Base-by-base conservation (phyloP, 1,140 invertebrate genomes). In the Parasteatoda tepidariorum region DNA sequence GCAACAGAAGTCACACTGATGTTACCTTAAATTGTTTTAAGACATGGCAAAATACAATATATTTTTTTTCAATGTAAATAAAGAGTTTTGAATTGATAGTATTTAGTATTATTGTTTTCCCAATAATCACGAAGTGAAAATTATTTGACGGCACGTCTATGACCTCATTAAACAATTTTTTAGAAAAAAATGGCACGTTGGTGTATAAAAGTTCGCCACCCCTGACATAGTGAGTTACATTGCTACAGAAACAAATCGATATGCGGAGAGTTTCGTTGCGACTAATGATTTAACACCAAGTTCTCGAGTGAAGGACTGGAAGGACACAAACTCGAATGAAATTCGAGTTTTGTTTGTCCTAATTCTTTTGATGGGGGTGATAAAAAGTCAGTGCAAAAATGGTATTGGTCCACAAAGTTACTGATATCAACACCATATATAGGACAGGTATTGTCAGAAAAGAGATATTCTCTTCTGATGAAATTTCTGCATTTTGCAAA, bases 191-290 rank as follows among this genome's bases (percentile, higher is more conserved):
- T n/a, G n/a, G n/a, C n/a, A n/a, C n/a, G n/a, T n/a, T n/a, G n/a
- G n/a, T n/a, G n/a, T n/a, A n/a, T n/a, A n/a, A n/a, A n/a, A n/a
- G n/a, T n/a, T n/a, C n/a, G n/a, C n/a, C n/a, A n/a, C n/a, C n/a
- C n/a, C n/a, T 62, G 59, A 62, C 24, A n/a, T 62, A 11, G 15
- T 18, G 15, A 26, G 15, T 9, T 62, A 62, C 24, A 62, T 62
- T 24, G 59, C 59, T 4, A 3, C 59, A 22, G 59, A 62, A 62
- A 62, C 59, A 62, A 62, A 62, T 26, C 59, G 59, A 18, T 62
- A 22, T 18, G 59, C 59, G 11, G 59, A 62, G 2, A 24, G 26
- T 11, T 62, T 62, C 59, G 2, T 62, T 2, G 59, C 18, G 26
- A 62, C 11, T 11, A 62, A 18, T 9, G 59, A 62, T 18, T 11